phyloP scores from a whole-genome alignment of 2,113 vertebrate species.

The Cnemophilus loriae region DNA sequence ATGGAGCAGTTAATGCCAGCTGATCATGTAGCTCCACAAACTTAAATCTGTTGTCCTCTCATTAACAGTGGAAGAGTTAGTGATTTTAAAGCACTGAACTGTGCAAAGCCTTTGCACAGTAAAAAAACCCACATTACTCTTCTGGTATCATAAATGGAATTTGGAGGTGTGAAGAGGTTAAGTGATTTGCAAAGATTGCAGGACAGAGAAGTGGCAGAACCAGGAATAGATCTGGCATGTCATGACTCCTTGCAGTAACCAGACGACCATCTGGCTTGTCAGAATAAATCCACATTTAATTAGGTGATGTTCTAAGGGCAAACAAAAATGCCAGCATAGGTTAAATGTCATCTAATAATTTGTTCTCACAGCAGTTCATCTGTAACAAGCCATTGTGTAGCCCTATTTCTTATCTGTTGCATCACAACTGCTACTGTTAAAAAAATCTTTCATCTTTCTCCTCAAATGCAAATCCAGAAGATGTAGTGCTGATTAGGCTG shows the following conservation, averaged over 20 bases:
- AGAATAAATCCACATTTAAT: constrained; percentile 54
- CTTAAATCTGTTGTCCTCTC: background rate
- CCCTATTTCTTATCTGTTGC: background rate
- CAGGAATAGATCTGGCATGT: constrained; percentile 21
- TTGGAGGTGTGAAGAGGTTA: constrained; percentile 1
- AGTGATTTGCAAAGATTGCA: background rate
- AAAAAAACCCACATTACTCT: background rate
- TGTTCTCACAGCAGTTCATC: background rate
- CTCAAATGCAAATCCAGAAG: background rate
- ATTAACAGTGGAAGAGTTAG: background rate
- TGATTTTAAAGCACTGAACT: background rate
- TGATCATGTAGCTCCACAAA: background rate
- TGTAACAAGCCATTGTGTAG: background rate
- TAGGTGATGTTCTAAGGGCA: constrained; percentile 22
- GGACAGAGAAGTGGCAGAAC: background rate
- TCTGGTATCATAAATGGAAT: background rate
- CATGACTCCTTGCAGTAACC: background rate
- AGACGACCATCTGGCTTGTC: constrained; percentile 38
- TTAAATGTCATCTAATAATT: constrained; percentile 44
- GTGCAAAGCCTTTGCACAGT: background rate
- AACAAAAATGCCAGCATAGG: constrained; percentile 11
- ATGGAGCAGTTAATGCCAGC: background rate
- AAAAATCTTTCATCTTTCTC: background rate
- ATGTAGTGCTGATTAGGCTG: background rate
- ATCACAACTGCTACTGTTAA: background rate